phyloP scores from a whole-genome alignment of 2,888 invertebrate species.

The Elysia crispata region DNA sequence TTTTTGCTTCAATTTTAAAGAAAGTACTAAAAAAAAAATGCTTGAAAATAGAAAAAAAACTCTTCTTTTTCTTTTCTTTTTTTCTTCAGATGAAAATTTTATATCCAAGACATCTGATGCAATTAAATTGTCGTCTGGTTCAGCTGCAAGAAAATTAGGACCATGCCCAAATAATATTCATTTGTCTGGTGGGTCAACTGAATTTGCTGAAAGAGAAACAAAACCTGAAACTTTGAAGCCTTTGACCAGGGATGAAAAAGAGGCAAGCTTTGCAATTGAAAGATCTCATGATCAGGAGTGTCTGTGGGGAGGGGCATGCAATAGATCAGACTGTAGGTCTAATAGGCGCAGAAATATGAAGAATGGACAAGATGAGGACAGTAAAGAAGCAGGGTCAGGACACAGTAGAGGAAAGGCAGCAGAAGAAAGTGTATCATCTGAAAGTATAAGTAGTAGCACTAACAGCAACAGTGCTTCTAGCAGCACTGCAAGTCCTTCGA shows the following conservation, averaged over 20 bases:
- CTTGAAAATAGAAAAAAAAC: too few species aligned
- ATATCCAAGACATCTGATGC: too few species aligned
- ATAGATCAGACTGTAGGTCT: slow-evolving; percentile 45
- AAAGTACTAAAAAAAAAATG: too few species aligned
- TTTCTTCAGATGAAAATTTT: slow-evolving; percentile 27
- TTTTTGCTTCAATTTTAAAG: too few species aligned
- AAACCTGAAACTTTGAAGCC: too few species aligned
- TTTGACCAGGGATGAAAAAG: background rate
- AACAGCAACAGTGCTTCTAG: background rate
- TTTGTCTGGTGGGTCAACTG: too few species aligned
- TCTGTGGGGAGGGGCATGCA: slow-evolving; percentile 48
- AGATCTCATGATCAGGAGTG: slow-evolving; percentile 36
- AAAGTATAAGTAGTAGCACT: too few species aligned
- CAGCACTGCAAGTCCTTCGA: background rate
- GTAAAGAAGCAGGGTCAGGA: background rate
- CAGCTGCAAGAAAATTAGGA: too few species aligned
- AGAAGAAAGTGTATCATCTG: background rate
- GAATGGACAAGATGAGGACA: slow-evolving; percentile 23
- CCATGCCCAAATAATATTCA: too few species aligned
- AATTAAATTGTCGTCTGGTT: too few species aligned
- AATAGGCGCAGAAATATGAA: slow-evolving; percentile 47
- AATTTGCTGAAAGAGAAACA: too few species aligned
- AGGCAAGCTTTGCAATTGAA: slow-evolving; percentile 40
- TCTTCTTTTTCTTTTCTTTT: background rate
- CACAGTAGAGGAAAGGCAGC: background rate